Base-by-base conservation (phyloP, 2,113 vertebrate species). In the Ctenodactylus gundi region DNA sequence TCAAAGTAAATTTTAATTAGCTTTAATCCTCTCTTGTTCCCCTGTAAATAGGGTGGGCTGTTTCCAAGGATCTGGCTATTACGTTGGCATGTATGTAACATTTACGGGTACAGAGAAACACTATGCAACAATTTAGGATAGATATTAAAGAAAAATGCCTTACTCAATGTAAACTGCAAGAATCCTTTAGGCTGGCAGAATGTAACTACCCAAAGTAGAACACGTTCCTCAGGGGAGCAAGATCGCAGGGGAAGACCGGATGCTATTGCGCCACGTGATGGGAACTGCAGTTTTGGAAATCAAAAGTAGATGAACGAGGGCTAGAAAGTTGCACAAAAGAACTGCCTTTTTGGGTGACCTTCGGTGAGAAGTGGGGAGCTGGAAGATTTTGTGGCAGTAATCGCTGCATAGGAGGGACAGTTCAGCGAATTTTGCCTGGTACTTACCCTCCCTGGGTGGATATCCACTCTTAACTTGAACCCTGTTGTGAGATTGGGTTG, bases 71-170 rank as follows among this genome's bases (percentile, higher is more conserved):
- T 95, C 72, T 96, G 88, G 95, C 95, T 95, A 94, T 95, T 96
- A 95, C 91, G 39, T 75, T 96, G 95, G 88, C 97, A 81, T 83
- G 67, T 62, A 90, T 82, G 77, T 12, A 10, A 23, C 88, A 64
- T 94, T 97, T 95, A 93, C 96, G 55, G 87, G 70, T 82, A 91
- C 58, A 85, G 67, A 73, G 89, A 95, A 93, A 96, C 93, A 85
- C 92, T 94, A 57, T 62, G 94, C 67, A 95, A 96, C 96, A 94
- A 97, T 96, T 97, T 97, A 95, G 93, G 91, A 83, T 90, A 84
- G 94, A 90, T 96, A 96, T 97, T 97, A 97, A 95, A 96, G 93
- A 95, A 95, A 92, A 96, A 93, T 94, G 88, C 92, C 82, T 95
- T 76, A 70, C 88, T 94, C 95, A 41, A 64, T 81, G 96, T 95